Evolutionary conservation across 2,113 vertebrate species (phyloP), one percentile per base, ranked within the genome.

Genomic region (Oostethus manadensis): DNA sequence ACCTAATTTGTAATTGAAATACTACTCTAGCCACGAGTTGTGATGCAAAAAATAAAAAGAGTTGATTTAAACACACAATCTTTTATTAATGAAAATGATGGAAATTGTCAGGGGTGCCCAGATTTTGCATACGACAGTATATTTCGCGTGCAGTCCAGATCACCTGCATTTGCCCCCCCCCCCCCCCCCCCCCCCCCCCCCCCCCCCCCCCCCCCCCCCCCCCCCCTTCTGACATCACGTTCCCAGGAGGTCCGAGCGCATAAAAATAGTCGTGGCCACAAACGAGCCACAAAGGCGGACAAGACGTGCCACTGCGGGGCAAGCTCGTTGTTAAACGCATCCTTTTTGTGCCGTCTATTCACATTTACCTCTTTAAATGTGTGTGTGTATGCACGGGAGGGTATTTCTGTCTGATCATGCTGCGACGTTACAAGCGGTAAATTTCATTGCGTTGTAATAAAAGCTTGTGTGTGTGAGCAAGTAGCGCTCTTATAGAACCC

Each of bases 231-330:
- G n/a, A n/a, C 10, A 22, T 64, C 60, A 53, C 55, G 53, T 69
- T 65, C 71, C 72, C 74, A 33, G 8, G 55, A 83, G 73, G 62
- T 65, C 65, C 54, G 62, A 64, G 35, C 23, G 62, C 17, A 61
- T 68, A 70, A 66, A 86, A 88, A 87, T 88, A 87, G 79, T 62
- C 66, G 42, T 57, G 58, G 58, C 62, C 61, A 82, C 62, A 74
- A 78, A 86, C 18, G 58, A 57, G 58, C 62, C 61, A 83, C 62
- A 76, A 78, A 86, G 35, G 58, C 45, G 43, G 64, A 62, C 61
- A 67, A 76, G 60, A 74, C 64, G 71, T 71, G 71, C 51, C 6
- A 74, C 81, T 72, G 64, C 67, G 78, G 78, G 81, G 83, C 69
- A 73, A 23, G 22, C n/a, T 47, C 11, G 46, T 59, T 71, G 51